Percentiles rank a stretch among this genome's conserved stretches.
phyloP scores from a whole-genome alignment of 2,113 vertebrate genomes.

The Anolis sagrei region DNA sequence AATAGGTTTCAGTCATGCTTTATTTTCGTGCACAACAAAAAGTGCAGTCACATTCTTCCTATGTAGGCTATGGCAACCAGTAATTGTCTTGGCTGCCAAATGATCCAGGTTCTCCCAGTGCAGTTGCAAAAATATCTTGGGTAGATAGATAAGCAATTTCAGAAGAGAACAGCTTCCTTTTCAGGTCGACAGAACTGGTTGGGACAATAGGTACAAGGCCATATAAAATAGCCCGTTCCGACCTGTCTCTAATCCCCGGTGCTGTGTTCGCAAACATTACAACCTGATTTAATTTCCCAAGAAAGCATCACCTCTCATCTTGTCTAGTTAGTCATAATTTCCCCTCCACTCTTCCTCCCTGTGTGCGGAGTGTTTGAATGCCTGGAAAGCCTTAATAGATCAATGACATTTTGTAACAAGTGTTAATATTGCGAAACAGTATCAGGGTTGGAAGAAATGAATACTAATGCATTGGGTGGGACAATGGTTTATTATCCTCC shows the following conservation, averaged over 20 bases:
- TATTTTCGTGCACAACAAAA: too few relatives aligned
- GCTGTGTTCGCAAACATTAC: conserved; percentile 57
- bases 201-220: neutral
- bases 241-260: conserved; percentile 55
- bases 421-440: conserved; percentile 81
- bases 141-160: too few relatives aligned
- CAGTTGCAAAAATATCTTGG: too few relatives aligned
- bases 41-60: too few relatives aligned
- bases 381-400: conserved; percentile 82
- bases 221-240: neutral
- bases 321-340: conserved; percentile 74
- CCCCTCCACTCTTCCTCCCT: conserved; percentile 60
- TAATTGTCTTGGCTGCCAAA: too few relatives aligned
- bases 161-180: neutral
- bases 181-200: neutral
- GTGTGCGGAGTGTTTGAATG: conserved; percentile 77
- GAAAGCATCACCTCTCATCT: conserved; percentile 70
- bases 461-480: conserved; percentile 74
- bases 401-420: conserved; percentile 85
- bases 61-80: too few relatives aligned
- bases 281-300: conserved; percentile 67
- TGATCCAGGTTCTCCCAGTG: too few relatives aligned
- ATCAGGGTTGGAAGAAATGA: conserved; percentile 79
- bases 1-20: too few relatives aligned
- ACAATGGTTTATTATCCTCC: conserved; percentile 76